phyloP scores from a whole-genome alignment of 2,797 vertebrate species.

The Microctenopoma steveboyesi region DNA sequence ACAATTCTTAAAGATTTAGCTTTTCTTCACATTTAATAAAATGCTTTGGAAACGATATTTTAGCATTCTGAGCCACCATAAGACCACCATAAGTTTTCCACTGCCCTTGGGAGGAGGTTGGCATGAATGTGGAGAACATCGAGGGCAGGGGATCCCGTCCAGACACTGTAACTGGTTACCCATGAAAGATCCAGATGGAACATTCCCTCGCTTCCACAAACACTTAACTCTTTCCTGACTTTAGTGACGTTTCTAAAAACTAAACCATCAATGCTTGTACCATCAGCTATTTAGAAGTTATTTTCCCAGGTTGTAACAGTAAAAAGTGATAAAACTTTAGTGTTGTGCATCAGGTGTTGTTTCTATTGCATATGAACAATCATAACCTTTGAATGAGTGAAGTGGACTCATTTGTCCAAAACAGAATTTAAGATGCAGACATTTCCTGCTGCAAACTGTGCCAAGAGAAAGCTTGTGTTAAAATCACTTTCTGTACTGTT shows the following conservation, averaged over 20 bases:
- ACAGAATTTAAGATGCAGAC: slow-evolving; percentile 2
- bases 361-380: not conserved
- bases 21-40: no score
- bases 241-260: slow-evolving; percentile 1
- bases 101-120: slow-evolving; percentile 47
- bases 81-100: slow-evolving; percentile 46
- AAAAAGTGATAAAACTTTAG: not conserved
- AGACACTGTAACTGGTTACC: slow-evolving; percentile 57
- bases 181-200: slow-evolving; percentile 54
- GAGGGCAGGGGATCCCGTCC: slow-evolving; percentile 55
- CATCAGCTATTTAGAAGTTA: not conserved
- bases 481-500: slow-evolving; percentile 5
- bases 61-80: slow-evolving; percentile 27
- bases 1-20: no score
- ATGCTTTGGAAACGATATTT: no score
- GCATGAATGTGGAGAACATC: slow-evolving; percentile 49
- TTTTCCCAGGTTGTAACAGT: not conserved
- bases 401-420: slow-evolving; percentile 13
- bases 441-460: not conserved
- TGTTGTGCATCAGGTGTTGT: not conserved
- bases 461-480: slow-evolving; percentile 1
- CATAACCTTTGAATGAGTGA: slow-evolving; percentile 7
- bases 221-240: slow-evolving; percentile 54
- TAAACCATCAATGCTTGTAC: not conserved
- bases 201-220: slow-evolving; percentile 54